Evolutionary conservation across 2,113 vertebrate genomes (phyloP), one percentile per base, ranked within the genome.

Genomic region (Lucifuga dentata): DNA sequence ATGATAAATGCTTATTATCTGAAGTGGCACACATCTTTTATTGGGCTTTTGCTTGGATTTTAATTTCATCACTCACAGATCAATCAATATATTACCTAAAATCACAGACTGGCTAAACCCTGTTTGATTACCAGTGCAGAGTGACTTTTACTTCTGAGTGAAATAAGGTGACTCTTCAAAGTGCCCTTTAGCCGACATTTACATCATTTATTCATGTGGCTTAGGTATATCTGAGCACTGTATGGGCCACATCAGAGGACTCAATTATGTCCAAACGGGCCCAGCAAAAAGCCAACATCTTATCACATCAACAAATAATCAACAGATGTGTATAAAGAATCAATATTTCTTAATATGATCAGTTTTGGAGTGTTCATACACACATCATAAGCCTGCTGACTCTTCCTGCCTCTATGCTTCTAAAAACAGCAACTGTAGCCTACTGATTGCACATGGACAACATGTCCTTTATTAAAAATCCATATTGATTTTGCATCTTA

Each of bases 121-220:
- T 0, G 17, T 46, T 33, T 35, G 6, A 29, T 20, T 11, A 29
- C 8, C 33, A n/a, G 20, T 26, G 13, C 12, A 17, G 17, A 43
- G 21, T 19, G 15, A 21, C 16, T 66, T 43, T 2, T 19, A 70
- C 24, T 55, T 46, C 17, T 1, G 6, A 35, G 32, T 70, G 43
- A 73, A 66, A 70, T 29, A 26, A 79, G 56, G 49, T 12, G 49
- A 52, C 56, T 51, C 53, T 71, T 78, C 51, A 79, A 64, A 66
- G 55, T 68, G 68, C 43, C 68, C 80, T 71, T 85, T 81, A 48
- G 53, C 58, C 21, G 26, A 78, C 59, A 74, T 84, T 79, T 73
- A 65, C 65, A 75, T 83, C 41, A 84, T 79, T 79, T 81, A 85
- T 88, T 79, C n/a, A 85, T 83, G 65, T 52, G 57, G 51, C 58